Evolutionary conservation across 2,888 invertebrate species (phyloP).

Genomic region (Sarcophaga carnaria): DNA sequence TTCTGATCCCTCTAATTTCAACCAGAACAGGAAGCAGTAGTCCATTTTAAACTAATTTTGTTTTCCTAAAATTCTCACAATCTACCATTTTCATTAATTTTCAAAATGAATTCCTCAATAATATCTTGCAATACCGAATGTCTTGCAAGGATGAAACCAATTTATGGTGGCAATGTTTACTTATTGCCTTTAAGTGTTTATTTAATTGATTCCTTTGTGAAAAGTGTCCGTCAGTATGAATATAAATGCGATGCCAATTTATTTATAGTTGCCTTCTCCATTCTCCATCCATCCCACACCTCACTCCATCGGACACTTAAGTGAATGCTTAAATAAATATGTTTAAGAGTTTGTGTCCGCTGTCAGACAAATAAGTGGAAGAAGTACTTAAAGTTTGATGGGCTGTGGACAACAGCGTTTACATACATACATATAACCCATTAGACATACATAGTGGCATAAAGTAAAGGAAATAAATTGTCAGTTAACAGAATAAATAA

Average conservation of each 20-base stretch:
- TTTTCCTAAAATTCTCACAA: too few relatives aligned
- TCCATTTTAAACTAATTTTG: too few relatives aligned
- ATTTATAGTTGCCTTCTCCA: neutral
- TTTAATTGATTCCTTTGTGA: slow-evolving; percentile 77
- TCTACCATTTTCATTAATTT: neutral
- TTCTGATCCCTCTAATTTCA: too few relatives aligned
- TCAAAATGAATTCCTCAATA: neutral
- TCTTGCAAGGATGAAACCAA: slow-evolving; percentile 11
- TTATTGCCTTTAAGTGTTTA: slow-evolving; percentile 73
- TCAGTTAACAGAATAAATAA: slow-evolving; percentile 68
- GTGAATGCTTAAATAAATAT: slow-evolving; percentile 65
- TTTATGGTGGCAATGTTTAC: slow-evolving; percentile 42
- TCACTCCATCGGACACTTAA: slow-evolving; percentile 61
- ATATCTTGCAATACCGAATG: neutral
- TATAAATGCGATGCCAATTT: slow-evolving; percentile 32
- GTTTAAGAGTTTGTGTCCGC: slow-evolving; percentile 32
- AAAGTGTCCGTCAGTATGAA: slow-evolving; percentile 63
- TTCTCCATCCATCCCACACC: slow-evolving; percentile 40
- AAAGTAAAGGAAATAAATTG: slow-evolving; percentile 65
- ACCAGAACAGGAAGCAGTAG: too few relatives aligned
- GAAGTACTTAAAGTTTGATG: slow-evolving; percentile 77
- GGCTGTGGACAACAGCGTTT: slow-evolving; percentile 69
- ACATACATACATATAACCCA: neutral
- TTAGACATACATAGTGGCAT: slow-evolving; percentile 1
- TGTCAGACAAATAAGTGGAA: slow-evolving; percentile 63